These are phyloP conservation scores for Meloidogyne hapla DNA, from an alignment of 1,140 invertebrate genomes.

Conservation along the genomic window DNA sequence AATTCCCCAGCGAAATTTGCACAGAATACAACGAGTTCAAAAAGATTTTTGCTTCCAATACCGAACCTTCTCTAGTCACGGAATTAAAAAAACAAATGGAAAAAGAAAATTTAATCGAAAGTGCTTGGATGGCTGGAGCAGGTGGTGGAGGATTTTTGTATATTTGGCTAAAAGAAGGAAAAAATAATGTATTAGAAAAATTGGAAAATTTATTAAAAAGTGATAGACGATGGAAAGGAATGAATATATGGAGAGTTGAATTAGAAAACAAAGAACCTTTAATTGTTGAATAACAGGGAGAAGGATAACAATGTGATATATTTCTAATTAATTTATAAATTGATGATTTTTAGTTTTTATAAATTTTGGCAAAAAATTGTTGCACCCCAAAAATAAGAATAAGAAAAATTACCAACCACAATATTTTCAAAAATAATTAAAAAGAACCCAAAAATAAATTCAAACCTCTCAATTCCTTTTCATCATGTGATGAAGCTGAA, in stretches of 20 bases:
- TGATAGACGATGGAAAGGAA: slow-evolving; percentile 10
- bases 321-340: too few relatives aligned
- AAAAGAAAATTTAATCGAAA: slow-evolving; percentile 13
- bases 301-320: too few relatives aligned
- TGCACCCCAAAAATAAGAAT: too few relatives aligned
- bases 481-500: too few relatives aligned
- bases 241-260: slow-evolving; percentile 12
- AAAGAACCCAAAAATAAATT: too few relatives aligned
- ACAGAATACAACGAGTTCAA: slow-evolving; percentile 40
- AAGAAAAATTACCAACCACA: too few relatives aligned
- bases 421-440: too few relatives aligned
- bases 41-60: slow-evolving; percentile 38
- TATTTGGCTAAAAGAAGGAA: slow-evolving; percentile 34
- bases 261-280: slow-evolving; percentile 12
- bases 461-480: too few relatives aligned
- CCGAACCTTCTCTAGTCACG: slow-evolving; percentile 35
- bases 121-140: slow-evolving; percentile 49
- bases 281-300: not conserved
- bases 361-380: too few relatives aligned
- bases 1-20: slow-evolving; percentile 32
- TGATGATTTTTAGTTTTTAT: too few relatives aligned
- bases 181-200: not conserved
- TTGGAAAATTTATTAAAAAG: slow-evolving; percentile 19
- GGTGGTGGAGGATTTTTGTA: slow-evolving; percentile 52
- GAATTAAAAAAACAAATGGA: slow-evolving; percentile 32